Conservation (phyloP, 2,113 vertebrate genomes). For the Eclectus roratus region DNA sequence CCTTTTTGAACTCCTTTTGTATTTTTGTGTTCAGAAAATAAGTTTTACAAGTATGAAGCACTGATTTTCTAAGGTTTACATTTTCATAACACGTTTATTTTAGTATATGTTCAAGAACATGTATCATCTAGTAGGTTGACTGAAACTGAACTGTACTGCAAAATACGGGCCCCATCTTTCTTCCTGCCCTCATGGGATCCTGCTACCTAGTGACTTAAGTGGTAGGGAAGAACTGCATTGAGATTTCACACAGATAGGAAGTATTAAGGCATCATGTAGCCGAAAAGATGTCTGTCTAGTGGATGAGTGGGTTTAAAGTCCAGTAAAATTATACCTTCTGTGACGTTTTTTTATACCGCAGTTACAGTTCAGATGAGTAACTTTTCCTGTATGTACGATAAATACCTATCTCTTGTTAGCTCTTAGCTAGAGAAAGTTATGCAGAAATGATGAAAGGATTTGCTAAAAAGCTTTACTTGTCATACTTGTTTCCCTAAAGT, state of each 20-base stretch:
- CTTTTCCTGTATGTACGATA: background rate
- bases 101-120: background rate
- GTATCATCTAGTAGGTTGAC: background rate
- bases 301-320: background rate
- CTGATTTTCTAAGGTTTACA: background rate
- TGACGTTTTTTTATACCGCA: background rate
- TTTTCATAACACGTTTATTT: background rate
- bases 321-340: background rate
- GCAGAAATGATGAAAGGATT: background rate
- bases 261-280: background rate
- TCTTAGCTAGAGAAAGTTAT: background rate
- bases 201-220: background rate
- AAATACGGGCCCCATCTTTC: background rate
- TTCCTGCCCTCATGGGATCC: fast-evolving
- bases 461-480: background rate
- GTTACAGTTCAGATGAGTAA: background rate
- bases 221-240: background rate
- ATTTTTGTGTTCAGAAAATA: background rate
- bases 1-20: background rate
- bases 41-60: background rate
- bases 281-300: background rate
- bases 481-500: background rate
- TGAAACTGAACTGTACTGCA: background rate
- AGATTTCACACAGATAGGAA: background rate
- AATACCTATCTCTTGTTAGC: background rate